Evolutionary conservation across 2,797 vertebrate species (phyloP).

Genomic region (Phalloptychus januarius): DNA sequence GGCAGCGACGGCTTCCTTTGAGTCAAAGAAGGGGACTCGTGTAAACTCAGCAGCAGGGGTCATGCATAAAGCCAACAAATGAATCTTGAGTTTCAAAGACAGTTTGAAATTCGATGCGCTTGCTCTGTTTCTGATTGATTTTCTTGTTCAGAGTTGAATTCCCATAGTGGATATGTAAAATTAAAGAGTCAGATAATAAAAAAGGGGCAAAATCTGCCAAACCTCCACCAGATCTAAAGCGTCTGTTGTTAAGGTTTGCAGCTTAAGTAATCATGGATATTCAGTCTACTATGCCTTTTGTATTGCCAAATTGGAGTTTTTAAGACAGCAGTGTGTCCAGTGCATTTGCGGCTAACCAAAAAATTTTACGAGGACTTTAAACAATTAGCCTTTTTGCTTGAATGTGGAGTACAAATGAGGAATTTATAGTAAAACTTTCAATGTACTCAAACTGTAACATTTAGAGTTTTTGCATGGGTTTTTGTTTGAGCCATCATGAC

Average conservation of each 20-base stretch:
- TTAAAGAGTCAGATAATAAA: conserved; percentile 7
- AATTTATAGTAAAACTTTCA: background rate
- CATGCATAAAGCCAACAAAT: conserved; percentile 47
- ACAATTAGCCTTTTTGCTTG: background rate
- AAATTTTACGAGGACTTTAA: background rate
- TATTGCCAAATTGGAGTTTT: background rate
- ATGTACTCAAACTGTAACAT: background rate
- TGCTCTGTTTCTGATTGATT: conserved; percentile 43
- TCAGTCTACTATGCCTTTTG: background rate
- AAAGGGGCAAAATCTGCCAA: background rate
- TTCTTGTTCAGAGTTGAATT: conserved; percentile 30
- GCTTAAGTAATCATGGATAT: background rate
- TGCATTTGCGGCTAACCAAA: background rate
- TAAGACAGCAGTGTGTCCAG: background rate
- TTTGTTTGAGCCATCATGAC: background rate
- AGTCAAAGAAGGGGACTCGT: conserved; percentile 24
- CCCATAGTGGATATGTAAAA: conserved; percentile 23
- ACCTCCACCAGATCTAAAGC: background rate
- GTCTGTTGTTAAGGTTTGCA: background rate
- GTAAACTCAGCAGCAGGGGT: conserved; percentile 48
- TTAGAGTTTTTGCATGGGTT: background rate
- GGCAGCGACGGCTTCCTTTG: conserved; percentile 45
- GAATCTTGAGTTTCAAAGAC: conserved; percentile 70
- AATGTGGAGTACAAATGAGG: background rate
- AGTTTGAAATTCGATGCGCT: conserved; percentile 55